Percentiles rank a stretch among this genome's conserved stretches.
These are phyloP conservation scores for Microcebus tavaratra DNA, from an alignment of 2,113 vertebrate species.

Conservation along the genomic window DNA sequence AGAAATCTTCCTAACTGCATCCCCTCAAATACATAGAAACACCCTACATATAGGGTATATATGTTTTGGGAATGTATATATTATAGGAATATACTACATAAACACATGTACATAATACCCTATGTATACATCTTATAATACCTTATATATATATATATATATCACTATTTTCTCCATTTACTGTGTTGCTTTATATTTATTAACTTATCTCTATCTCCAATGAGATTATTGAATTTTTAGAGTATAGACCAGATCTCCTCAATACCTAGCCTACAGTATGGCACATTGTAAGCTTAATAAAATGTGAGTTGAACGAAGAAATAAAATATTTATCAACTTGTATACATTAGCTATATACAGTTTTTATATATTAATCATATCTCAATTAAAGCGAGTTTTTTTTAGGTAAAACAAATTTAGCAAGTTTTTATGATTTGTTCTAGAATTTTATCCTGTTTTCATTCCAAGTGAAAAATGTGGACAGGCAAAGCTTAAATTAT, in stretches of 20 bases:
- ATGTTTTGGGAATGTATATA: not conserved
- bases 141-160: not conserved
- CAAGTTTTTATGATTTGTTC: not conserved
- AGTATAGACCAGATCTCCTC: not conserved
- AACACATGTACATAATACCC: not conserved
- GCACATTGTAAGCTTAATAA: not conserved
- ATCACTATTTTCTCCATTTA: not conserved
- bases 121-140: not conserved
- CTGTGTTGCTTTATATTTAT: not conserved
- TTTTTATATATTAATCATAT: not conserved
- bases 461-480: not conserved
- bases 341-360: not conserved
- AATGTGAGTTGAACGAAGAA: not conserved
- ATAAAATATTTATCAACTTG: not conserved
- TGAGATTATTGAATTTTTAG: not conserved
- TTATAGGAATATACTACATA: not conserved
- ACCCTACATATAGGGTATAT: not conserved
- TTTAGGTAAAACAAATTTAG: constrained; percentile 31
- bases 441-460: not conserved
- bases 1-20: not conserved
- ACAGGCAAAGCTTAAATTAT: not conserved
- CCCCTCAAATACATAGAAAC: not conserved
- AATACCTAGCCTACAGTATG: not conserved
- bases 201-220: not conserved
- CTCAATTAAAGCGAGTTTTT: not conserved